Evolutionary conservation across 2,888 invertebrate species (phyloP), one percentile per base, ranked within the genome.

Genomic region (Cosmia trapezina): DNA sequence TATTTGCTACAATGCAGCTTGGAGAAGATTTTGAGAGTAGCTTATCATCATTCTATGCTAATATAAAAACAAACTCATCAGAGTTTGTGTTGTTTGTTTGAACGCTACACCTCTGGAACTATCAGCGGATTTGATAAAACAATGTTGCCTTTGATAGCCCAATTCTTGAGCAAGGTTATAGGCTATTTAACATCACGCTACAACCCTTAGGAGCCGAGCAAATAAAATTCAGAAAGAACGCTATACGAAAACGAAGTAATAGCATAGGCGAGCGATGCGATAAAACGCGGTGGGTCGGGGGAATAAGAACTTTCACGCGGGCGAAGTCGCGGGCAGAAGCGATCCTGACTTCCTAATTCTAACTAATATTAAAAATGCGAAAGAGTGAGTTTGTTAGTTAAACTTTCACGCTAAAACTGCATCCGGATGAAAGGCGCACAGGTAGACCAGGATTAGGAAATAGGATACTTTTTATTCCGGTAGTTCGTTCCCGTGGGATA

Each of bases 1-100:
- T 73, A 59, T 65, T 67, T 57, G 49, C 43, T 63, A 76, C 69
- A 76, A 33, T 70, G 71, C 70, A 72, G 60, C 43, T 61, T 60
- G 17, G 33, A 43, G 43, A 78, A 59, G 64, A 71, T 65, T 76
- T 61, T 74, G 22, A 62, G 37, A 45, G 49, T 64, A 60, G 17
- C 33, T 8, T 60, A 37, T 47, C 37, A 37, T 37, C 37, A 37
- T 37, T 37, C 19, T 28, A 19, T 28, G 9, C 4, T n/a, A 51
- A 9, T 49, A 45, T 14, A 47, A 47, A 17, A 47, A n/a, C n/a
- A 17, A 47, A 6, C 17, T 6, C 6, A 47, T n/a, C n/a, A 47
- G 7, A 19, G 2, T 8, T 19, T 19, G 7, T 47, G 19, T 49
- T 37, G 4, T 37, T 37, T 49, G 49, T 49, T 19, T n/a, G 4